A percentile compares a stretch with the other conserved stretches of the same genome.
Conservation (phyloP, 1,140 invertebrate species). For the Caligus rogercresseyi region DNA sequence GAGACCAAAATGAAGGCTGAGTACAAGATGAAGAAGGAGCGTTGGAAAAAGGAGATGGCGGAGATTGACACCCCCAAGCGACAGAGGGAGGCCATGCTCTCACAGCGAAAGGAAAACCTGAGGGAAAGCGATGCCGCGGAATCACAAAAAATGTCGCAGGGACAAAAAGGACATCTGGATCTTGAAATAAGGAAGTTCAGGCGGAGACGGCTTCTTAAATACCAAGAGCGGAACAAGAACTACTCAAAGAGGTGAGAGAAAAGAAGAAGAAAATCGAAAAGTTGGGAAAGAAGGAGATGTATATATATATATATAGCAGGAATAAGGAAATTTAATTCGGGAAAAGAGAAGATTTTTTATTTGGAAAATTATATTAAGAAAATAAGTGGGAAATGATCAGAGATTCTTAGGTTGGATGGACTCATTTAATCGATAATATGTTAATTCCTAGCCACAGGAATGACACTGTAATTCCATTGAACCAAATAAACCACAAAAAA, state of each 20-base stretch:
- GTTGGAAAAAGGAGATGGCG: conserved; percentile 80
- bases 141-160: conserved; percentile 60
- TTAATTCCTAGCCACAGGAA: too few relatives aligned
- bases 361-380: too few relatives aligned
- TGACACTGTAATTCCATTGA: too few relatives aligned
- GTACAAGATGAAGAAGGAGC: conserved; percentile 93
- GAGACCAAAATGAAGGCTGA: conserved; percentile 84
- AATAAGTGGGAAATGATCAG: too few relatives aligned
- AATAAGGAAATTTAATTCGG: too few relatives aligned
- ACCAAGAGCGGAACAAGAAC: conserved; percentile 71
- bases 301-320: too few relatives aligned
- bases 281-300: not conserved
- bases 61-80: conserved; percentile 81
- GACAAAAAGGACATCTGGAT: conserved; percentile 77
- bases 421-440: too few relatives aligned
- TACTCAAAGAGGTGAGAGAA: conserved; percentile 71
- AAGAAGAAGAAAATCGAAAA: too few relatives aligned
- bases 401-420: too few relatives aligned
- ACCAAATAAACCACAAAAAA: too few relatives aligned
- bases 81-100: conserved; percentile 48
- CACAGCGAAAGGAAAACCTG: conserved; percentile 68
- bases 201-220: conserved; percentile 65
- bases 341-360: too few relatives aligned
- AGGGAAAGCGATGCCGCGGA: conserved; percentile 77
- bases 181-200: conserved; percentile 28